Evolutionary conservation across 2,797 vertebrate species (phyloP).

Genomic region (Rachycentron canadum): DNA sequence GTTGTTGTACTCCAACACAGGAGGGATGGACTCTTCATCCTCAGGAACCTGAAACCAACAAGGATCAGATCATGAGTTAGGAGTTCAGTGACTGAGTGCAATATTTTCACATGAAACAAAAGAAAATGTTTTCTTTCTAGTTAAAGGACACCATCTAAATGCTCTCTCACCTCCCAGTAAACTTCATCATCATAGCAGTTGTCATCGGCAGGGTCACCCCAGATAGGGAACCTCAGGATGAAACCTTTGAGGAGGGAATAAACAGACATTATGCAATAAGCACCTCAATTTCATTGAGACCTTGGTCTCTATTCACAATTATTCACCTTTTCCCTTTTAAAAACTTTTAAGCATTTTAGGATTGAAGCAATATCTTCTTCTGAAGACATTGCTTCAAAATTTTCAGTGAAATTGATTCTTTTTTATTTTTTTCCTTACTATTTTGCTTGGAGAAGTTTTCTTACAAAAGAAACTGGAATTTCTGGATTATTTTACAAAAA

Average conservation of each 20-base stretch:
- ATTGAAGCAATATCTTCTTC: too few species aligned
- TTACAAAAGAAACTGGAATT: background rate
- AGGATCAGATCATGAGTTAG: background rate
- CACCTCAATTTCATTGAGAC: background rate
- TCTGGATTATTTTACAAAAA: background rate
- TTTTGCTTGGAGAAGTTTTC: background rate
- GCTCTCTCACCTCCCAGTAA: conserved; percentile 94
- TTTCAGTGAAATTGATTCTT: background rate
- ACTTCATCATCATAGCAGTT: conserved; percentile 93
- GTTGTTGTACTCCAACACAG: conserved; percentile 85
- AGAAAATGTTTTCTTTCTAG: background rate
- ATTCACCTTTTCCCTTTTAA: background rate
- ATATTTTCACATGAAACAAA: background rate
- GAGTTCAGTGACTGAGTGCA: background rate
- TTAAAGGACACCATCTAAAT: conserved; percentile 41
- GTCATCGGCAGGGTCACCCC: conserved; percentile 92
- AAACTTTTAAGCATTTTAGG: background rate
- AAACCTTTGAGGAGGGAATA: conserved; percentile 80
- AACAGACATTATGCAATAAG: background rate
- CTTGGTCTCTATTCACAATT: background rate
- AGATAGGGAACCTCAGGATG: conserved; percentile 91
- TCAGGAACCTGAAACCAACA: conserved; percentile 86
- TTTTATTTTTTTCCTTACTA: background rate
- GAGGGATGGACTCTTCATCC: conserved; percentile 86
- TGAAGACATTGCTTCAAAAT: background rate